A percentile compares a stretch with the other conserved stretches of the same genome.
phyloP scores from a whole-genome alignment of 2,113 vertebrate species.

The Talpa occidentalis region DNA sequence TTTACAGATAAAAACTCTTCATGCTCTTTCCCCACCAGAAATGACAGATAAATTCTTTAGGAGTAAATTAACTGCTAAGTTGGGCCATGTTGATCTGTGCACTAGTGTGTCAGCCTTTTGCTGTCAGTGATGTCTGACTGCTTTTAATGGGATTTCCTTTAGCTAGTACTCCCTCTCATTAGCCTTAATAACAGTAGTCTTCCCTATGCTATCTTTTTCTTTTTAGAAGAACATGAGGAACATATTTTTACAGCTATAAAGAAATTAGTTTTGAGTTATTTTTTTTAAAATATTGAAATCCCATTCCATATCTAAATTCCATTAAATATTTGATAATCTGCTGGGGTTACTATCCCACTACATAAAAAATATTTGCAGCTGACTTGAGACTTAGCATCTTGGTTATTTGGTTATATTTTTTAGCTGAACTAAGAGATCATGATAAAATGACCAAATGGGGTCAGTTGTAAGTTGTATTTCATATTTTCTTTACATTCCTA shows the following conservation, averaged over 20 bases:
- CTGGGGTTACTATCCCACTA: not conserved
- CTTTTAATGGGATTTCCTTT: not conserved
- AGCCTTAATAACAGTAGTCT: constrained; percentile 47
- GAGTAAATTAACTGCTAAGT: not conserved
- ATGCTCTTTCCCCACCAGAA: not conserved
- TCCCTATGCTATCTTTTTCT: not conserved
- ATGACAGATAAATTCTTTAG: not conserved
- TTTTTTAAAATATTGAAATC: constrained; percentile 47
- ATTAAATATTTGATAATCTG: constrained; percentile 31
- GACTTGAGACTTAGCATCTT: not conserved
- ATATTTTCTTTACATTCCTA: constrained; percentile 1
- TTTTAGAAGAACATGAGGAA: not conserved
- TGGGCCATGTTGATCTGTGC: not conserved
- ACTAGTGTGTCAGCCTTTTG: not conserved
- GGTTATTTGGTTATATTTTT: not conserved
- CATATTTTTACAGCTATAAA: not conserved
- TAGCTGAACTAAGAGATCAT: not conserved
- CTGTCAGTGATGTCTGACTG: not conserved
- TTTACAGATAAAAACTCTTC: not conserved
- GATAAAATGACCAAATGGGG: not conserved
- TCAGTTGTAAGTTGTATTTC: not conserved
- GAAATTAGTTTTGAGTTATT: constrained; percentile 31
- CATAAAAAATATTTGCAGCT: not conserved
- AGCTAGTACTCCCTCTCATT: not conserved
- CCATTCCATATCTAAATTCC: not conserved